phyloP scores from a whole-genome alignment of 1,140 invertebrate genomes.

The Penaeus vannamei region DNA sequence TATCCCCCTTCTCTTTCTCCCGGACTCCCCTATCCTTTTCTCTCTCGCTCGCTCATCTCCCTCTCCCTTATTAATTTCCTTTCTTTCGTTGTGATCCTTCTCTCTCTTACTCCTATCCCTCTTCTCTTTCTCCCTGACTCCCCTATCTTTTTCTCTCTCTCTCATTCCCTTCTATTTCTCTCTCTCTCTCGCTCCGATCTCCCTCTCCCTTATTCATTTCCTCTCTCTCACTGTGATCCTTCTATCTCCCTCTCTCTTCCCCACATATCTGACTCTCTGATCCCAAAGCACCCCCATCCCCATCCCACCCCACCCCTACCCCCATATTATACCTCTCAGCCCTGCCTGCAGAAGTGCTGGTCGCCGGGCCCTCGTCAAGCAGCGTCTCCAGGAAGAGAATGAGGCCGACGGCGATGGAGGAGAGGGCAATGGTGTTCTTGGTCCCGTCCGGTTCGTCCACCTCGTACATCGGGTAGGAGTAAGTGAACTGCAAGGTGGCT shows the following conservation, averaged over 20 bases:
- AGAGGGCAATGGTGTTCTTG: conserved; percentile 36
- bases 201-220: too few relatives aligned
- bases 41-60: too few relatives aligned
- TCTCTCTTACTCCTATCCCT: neutral
- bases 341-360: neutral
- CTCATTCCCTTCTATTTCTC: too few relatives aligned
- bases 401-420: conserved; percentile 21
- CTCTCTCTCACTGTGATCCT: too few relatives aligned
- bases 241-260: too few relatives aligned
- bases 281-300: neutral
- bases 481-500: neutral
- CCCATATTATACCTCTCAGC: neutral
- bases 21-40: too few relatives aligned
- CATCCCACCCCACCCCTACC: neutral
- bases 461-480: conserved; percentile 42
- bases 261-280: too few relatives aligned
- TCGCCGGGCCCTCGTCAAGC: conserved; percentile 22
- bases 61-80: too few relatives aligned
- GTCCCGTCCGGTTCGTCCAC: neutral
- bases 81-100: too few relatives aligned
- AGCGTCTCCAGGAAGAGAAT: conserved; percentile 25
- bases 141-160: too few relatives aligned
- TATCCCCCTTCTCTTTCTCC: too few relatives aligned
- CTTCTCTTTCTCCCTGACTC: neutral
- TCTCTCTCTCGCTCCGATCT: too few relatives aligned